phyloP scores from a whole-genome alignment of 2,797 vertebrate species.

The Mus minutoides region DNA sequence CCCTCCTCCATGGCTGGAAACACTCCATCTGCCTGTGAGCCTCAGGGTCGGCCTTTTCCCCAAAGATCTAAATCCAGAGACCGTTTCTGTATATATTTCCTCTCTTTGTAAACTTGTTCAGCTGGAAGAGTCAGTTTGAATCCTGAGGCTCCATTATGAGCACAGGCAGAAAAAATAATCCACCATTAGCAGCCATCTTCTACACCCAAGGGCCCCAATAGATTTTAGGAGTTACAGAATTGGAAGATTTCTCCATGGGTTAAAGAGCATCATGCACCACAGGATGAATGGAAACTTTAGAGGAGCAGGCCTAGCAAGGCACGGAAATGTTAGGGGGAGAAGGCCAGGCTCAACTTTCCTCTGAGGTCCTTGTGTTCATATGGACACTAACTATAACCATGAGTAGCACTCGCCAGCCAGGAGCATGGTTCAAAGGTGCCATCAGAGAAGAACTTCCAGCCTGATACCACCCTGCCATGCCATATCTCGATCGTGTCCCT shows the following conservation, averaged over 20 bases:
- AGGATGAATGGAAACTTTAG: neutral
- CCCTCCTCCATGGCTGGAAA: neutral
- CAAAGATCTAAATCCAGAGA: neutral
- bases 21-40: neutral
- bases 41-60: neutral
- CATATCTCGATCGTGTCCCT: neutral
- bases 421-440: neutral
- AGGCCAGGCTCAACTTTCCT: neutral
- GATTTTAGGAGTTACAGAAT: neutral
- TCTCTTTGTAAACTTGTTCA: neutral
- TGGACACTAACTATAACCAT: too few relatives aligned
- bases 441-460: neutral
- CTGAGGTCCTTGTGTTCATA: neutral
- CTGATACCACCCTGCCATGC: too few relatives aligned
- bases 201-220: neutral
- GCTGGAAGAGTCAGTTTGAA: neutral
- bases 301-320: too few relatives aligned
- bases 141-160: neutral
- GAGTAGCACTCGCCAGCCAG: too few relatives aligned
- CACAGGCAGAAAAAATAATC: neutral
- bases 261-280: neutral
- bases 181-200: neutral
- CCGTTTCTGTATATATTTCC: neutral
- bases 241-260: neutral
- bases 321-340: neutral